phyloP scores from a whole-genome alignment of 64 coral and sea anemone genomes.

The Orbicella faveolata region DNA sequence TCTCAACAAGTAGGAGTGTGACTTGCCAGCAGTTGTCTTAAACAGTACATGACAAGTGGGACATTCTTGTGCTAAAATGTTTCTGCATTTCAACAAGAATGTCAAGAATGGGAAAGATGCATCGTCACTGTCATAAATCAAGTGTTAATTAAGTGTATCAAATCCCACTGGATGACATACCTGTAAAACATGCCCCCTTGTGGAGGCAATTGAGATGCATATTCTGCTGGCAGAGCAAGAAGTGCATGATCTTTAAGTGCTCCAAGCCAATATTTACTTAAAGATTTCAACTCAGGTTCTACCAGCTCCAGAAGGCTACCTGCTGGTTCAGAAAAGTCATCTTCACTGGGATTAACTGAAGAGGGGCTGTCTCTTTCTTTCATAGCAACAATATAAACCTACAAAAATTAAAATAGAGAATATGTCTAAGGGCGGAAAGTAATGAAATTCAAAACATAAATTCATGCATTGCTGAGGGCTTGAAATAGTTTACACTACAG shows the following conservation, averaged over 20 bases:
- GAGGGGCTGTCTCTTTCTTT: constrained; percentile 69
- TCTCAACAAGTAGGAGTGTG: too few relatives aligned
- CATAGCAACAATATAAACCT: constrained; percentile 99
- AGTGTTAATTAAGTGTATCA: too few relatives aligned
- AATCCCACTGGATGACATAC: constrained; percentile 4
- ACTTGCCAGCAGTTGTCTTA: too few relatives aligned
- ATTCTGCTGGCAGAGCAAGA: constrained; percentile 83
- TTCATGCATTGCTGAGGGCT: too few relatives aligned
- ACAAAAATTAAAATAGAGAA: neutral
- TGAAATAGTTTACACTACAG: too few relatives aligned
- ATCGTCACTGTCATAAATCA: too few relatives aligned
- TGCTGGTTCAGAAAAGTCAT: constrained; percentile 75
- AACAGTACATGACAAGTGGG: too few relatives aligned
- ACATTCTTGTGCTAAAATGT: too few relatives aligned
- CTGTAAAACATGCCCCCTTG: constrained; percentile 97
- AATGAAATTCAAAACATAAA: too few relatives aligned
- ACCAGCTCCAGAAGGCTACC: constrained; percentile 82
- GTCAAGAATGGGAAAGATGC: too few relatives aligned
- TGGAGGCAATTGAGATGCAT: constrained; percentile 79
- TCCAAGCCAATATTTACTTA: constrained; percentile 97
- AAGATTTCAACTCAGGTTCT: constrained; percentile 78
- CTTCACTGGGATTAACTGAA: constrained; percentile 22
- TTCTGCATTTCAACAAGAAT: too few relatives aligned
- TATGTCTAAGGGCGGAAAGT: too few relatives aligned
- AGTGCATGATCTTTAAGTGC: constrained; percentile 90